Evolutionary conservation across 2,113 vertebrate species (phyloP), one percentile per base, ranked within the genome.

Genomic region (Phodopus roborovskii): DNA sequence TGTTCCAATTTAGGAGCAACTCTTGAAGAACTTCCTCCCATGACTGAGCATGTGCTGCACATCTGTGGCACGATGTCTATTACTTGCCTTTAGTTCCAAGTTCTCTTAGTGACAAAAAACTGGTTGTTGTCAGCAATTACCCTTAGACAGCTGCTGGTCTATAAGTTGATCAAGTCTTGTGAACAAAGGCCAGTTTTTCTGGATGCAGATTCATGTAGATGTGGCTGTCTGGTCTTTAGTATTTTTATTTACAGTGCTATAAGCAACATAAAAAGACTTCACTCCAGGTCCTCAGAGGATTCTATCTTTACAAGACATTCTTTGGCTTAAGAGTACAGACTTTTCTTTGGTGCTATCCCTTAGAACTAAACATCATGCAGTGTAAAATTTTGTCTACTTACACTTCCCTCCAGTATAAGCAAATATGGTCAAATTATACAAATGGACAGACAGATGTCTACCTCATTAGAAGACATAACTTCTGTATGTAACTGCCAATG

Each of bases 201-300:
- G 39, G n/a, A 2, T 58, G 17, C 45, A 60, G 42, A 74, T 79
- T 7, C 91, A 84, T 75, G 36, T 83, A 64, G 1, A 1, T 42
- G 50, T 87, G 20, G 7, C 8, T 79, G 42, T 8, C 79, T 68
- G 24, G 19, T 66, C 30, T 50, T 90, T 79, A 24, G 71, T 28
- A 53, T 33, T 87, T 94, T 94, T 88, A 86, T 81, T 78, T 82
- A 70, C 30, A 70, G 42, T 71, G 12, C 5, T 82, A 68, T 95
- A n/a, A 94, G 30, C 66, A 96, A 88, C 77, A 88, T 97, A 89
- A 96, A 71, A 96, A 97, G 75, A 94, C 96, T 91, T 73, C n/a
- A 84, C 13, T 28, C 97, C 75, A 84, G 39, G 5, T 53, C n/a
- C 96, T 24, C 82, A 84, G 50, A 96, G 74, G 71, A 17, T 42